Percentiles rank a stretch among this genome's conserved stretches.
phyloP scores from a whole-genome alignment of 2,888 invertebrate species.

The Crepidodera aurea region DNA sequence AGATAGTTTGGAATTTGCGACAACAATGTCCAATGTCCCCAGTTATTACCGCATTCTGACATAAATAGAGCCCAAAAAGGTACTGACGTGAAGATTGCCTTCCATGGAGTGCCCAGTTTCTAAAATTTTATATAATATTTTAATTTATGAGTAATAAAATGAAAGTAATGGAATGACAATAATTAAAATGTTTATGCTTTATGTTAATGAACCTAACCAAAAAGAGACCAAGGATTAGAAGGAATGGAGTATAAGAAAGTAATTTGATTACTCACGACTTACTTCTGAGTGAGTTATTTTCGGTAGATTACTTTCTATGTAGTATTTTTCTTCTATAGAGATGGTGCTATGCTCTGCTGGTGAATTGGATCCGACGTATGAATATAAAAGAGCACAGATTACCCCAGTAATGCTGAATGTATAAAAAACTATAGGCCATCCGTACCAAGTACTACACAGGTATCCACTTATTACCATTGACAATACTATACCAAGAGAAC shows the following conservation, averaged over 20 bases:
- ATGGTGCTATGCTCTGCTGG: slow-evolving; percentile 71
- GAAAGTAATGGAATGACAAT: too few species aligned
- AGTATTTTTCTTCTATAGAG: slow-evolving; percentile 69
- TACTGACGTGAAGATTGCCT: slow-evolving; percentile 73
- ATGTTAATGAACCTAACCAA: too few species aligned
- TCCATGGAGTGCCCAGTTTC: slow-evolving; percentile 72
- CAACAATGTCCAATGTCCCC: slow-evolving; percentile 85
- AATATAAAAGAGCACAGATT: slow-evolving; percentile 68
- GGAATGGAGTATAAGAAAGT: too few species aligned
- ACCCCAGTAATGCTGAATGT: slow-evolving; percentile 70
- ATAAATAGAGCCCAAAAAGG: slow-evolving; percentile 79
- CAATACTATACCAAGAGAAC: slow-evolving; percentile 80
- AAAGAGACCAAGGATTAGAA: too few species aligned
- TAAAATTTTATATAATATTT: too few species aligned
- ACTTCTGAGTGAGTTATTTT: slow-evolving; percentile 8
- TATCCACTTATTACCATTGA: slow-evolving; percentile 78
- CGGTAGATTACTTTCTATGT: slow-evolving; percentile 65
- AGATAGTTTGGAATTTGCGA: slow-evolving; percentile 85
- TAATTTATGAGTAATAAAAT: too few species aligned
- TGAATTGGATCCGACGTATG: slow-evolving; percentile 70
- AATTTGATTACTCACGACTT: too few species aligned
- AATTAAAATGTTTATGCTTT: too few species aligned
- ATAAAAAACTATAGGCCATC: slow-evolving; percentile 84
- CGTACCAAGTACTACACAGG: slow-evolving; percentile 71
- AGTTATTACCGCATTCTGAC: slow-evolving; percentile 77